Evolutionary conservation across 2,797 vertebrate genomes (phyloP).

Genomic region (Sternarchorhynchus goeldii): DNA sequence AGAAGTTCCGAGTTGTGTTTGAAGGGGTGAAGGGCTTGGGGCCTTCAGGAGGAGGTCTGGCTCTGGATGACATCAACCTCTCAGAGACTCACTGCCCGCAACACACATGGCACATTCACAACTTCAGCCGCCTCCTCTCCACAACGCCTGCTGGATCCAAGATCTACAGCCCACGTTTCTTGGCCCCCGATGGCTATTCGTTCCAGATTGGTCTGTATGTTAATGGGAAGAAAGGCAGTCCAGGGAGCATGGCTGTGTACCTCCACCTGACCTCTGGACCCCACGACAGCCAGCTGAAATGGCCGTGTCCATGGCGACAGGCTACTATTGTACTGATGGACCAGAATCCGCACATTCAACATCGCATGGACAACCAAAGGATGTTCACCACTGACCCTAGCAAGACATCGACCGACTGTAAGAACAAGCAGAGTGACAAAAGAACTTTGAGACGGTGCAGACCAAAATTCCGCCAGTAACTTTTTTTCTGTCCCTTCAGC

Average conservation of each 20-base stretch:
- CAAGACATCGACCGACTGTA: conserved; percentile 55
- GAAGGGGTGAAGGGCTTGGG: conserved; percentile 73
- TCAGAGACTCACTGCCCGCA: conserved; percentile 85
- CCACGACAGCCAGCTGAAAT: conserved; percentile 78
- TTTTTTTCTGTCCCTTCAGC: conserved; percentile 44
- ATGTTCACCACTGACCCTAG: conserved; percentile 85
- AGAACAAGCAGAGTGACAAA: conserved; percentile 52
- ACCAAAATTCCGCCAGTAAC: too few species aligned
- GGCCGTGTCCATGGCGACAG: conserved; percentile 90
- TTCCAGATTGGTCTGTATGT: conserved; percentile 75
- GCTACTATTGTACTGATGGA: conserved; percentile 83
- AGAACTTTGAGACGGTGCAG: background rate
- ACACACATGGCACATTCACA: conserved; percentile 81
- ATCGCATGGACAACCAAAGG: conserved; percentile 83
- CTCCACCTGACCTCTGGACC: conserved; percentile 81
- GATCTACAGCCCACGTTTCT: conserved; percentile 80
- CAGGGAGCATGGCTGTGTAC: conserved; percentile 71
- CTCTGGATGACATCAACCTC: conserved; percentile 89
- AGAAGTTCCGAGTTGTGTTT: conserved; percentile 83
- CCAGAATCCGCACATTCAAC: conserved; percentile 86
- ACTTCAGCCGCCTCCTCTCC: conserved; percentile 75
- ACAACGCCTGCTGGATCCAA: conserved; percentile 49
- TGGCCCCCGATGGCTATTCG: conserved; percentile 82
- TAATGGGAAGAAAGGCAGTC: conserved; percentile 49
- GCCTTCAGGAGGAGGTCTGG: conserved; percentile 79